Percentiles rank a stretch among this genome's conserved stretches.
These are phyloP conservation scores for Meloidogyne exigua DNA, from an alignment of 1,140 invertebrate genomes.

Conservation along the genomic window DNA sequence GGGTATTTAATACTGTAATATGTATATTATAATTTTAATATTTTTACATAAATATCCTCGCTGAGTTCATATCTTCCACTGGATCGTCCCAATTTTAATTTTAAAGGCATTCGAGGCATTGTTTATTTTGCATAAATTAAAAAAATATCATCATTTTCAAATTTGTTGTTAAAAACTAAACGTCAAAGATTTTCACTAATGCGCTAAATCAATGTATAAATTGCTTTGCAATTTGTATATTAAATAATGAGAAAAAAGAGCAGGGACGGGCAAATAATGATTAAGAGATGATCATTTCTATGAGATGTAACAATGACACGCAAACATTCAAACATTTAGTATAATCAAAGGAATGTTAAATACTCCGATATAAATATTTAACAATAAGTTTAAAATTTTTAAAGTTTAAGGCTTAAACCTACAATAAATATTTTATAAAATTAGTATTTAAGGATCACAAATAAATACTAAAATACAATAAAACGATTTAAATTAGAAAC, in stretches of 20 bases:
- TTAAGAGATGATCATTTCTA: slow-evolving; percentile 3
- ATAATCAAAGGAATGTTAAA: neutral
- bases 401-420: neutral
- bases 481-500: too few relatives aligned
- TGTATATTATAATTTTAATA: neutral
- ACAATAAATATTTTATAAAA: too few relatives aligned
- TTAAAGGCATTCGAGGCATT: slow-evolving; percentile 54
- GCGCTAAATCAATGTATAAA: neutral
- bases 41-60: slow-evolving; percentile 46
- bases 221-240: neutral
- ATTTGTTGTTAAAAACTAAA: neutral
- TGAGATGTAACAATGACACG: slow-evolving; percentile 2
- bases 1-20: neutral
- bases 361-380: neutral
- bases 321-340: slow-evolving; percentile 3
- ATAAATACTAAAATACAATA: too few relatives aligned
- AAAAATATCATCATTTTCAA: too few relatives aligned
- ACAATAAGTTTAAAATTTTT: neutral
- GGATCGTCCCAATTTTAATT: slow-evolving; percentile 53
- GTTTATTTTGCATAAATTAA: neutral
- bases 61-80: slow-evolving; percentile 55
- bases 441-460: too few relatives aligned
- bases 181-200: neutral
- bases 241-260: neutral
- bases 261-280: slow-evolving; percentile 1